Evolutionary conservation across 2,888 invertebrate species (phyloP).

Genomic region (Sesia apiformis): DNA sequence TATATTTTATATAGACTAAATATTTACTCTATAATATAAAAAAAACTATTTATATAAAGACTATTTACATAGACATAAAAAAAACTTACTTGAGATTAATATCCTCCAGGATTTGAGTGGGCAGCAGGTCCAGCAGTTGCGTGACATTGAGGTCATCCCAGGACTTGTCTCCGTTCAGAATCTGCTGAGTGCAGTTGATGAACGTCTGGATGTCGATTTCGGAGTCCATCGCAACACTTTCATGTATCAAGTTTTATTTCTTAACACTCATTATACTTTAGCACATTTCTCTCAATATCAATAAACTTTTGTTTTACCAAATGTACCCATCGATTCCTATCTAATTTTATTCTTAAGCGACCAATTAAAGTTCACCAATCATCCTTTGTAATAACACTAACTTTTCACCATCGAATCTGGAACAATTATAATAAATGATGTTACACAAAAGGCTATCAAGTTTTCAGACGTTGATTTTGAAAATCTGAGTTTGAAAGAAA

Average conservation of each 20-base stretch:
- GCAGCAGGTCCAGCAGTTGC: constrained; percentile 52
- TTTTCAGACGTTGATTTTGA: neutral
- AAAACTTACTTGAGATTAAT: constrained; percentile 57
- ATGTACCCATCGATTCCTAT: too few species aligned
- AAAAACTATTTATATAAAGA: too few species aligned
- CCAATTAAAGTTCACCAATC: too few species aligned
- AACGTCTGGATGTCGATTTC: constrained; percentile 56
- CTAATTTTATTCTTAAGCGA: too few species aligned
- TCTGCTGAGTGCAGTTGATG: constrained; percentile 62
- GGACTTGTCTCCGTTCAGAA: constrained; percentile 40
- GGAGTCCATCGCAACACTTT: constrained; percentile 42
- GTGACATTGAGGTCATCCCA: constrained; percentile 56
- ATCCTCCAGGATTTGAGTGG: constrained; percentile 49
- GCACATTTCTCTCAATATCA: too few species aligned
- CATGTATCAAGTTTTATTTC: too few species aligned
- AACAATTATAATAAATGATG: neutral
- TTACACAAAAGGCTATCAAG: neutral
- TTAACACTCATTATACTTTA: too few species aligned
- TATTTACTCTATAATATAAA: too few species aligned
- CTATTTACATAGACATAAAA: neutral
- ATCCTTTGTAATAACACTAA: too few species aligned
- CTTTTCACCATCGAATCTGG: neutral
- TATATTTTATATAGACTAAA: too few species aligned
- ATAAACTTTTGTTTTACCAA: too few species aligned
- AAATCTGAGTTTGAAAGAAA: too few species aligned